These are phyloP conservation scores for Ips nitidus DNA, from an alignment of 1,140 invertebrate genomes.

Conservation along the genomic window DNA sequence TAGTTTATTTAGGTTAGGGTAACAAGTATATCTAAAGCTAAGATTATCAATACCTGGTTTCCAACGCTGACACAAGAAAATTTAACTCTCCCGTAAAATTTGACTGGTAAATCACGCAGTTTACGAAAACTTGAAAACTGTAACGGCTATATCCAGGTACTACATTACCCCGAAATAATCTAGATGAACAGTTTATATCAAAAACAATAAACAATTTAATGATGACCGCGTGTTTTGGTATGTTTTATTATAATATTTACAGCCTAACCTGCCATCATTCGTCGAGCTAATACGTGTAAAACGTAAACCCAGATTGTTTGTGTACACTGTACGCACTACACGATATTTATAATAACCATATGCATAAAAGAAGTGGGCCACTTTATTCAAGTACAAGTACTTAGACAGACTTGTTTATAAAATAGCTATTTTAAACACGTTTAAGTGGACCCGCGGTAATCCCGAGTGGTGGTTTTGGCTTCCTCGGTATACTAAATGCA, in stretches of 20 bases:
- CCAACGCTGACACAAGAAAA: no score
- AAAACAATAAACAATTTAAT: conserved; percentile 38
- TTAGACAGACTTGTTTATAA: conserved; percentile 50
- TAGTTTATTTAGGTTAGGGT: no score
- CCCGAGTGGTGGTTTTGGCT: conserved; percentile 22
- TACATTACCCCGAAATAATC: conserved; percentile 30
- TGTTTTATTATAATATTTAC: conserved; percentile 41
- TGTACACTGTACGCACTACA: conserved; percentile 26
- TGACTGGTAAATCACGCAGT: no score
- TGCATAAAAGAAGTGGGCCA: conserved; percentile 47
- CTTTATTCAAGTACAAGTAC: conserved; percentile 49
- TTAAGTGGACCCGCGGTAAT: conserved; percentile 35
- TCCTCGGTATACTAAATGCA: conserved; percentile 14
- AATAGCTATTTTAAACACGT: conserved; percentile 50
- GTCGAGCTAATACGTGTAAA: conserved; percentile 31
- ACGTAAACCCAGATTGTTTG: conserved; percentile 39
- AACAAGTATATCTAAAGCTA: no score
- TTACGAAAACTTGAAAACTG: not conserved
- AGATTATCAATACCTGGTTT: no score
- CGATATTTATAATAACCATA: conserved; percentile 50
- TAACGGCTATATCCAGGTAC: conserved; percentile 19
- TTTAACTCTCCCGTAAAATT: no score
- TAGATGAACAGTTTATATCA: conserved; percentile 37
- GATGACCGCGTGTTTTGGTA: conserved; percentile 38
- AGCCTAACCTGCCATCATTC: conserved; percentile 34